phyloP scores from a whole-genome alignment of 2,888 invertebrate species.

The Allygus modestus region DNA sequence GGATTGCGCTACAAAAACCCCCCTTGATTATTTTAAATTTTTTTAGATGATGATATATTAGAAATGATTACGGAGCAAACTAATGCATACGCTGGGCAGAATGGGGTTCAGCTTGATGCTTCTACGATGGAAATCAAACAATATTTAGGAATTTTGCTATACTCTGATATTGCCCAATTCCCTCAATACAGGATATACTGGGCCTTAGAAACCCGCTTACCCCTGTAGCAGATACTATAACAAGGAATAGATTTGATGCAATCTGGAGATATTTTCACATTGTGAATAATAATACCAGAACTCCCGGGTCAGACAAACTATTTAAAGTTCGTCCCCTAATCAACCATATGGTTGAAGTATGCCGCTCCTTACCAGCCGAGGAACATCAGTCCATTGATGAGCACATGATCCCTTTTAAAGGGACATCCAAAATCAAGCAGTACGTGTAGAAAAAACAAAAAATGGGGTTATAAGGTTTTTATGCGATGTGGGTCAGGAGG shows the following conservation, averaged over 20 bases:
- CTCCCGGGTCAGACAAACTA: conserved; percentile 65
- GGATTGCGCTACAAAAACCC: conserved; percentile 44
- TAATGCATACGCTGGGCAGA: conserved; percentile 59
- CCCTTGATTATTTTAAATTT: conserved; percentile 62
- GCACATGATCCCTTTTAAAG: conserved; percentile 71
- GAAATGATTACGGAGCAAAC: conserved; percentile 59
- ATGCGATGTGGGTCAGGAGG: conserved; percentile 64
- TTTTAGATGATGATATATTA: conserved; percentile 57
- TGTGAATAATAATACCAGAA: conserved; percentile 61
- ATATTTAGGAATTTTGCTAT: conserved; percentile 63
- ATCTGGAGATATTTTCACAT: conserved; percentile 33
- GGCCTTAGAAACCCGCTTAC: conserved; percentile 67
- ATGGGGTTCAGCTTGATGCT: conserved; percentile 56
- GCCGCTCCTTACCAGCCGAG: conserved; percentile 66
- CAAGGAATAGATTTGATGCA: conserved; percentile 68
- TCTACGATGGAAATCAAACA: conserved; percentile 49
- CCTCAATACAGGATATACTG: conserved; percentile 70
- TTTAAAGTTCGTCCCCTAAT: conserved; percentile 68
- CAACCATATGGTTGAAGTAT: conserved; percentile 63
- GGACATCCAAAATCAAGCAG: conserved; percentile 67
- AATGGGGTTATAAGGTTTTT: conserved; percentile 66
- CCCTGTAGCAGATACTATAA: conserved; percentile 69
- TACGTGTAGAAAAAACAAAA: conserved; percentile 65
- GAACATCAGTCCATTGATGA: conserved; percentile 70
- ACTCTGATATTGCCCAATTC: conserved; percentile 67